Evolutionary conservation across 2,797 vertebrate species (phyloP).

Genomic region (Anableps anableps): DNA sequence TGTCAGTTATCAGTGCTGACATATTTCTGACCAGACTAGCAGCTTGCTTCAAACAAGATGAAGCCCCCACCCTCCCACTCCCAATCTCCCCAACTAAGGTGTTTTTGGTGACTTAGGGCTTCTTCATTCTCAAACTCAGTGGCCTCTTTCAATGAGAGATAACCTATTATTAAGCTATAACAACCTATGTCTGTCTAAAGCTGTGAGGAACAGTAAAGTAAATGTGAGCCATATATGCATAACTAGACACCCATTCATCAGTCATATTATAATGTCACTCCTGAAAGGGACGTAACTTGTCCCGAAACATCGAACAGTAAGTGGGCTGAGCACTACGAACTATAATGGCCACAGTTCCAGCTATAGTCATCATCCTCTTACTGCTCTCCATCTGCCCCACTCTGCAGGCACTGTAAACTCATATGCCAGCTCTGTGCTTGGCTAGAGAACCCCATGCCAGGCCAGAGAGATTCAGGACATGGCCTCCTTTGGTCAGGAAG

Average conservation of each 20-base stretch:
- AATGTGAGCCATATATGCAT: neutral
- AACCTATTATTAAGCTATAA: neutral
- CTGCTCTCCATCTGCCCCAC: constrained; percentile 69
- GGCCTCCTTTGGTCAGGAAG: constrained; percentile 79
- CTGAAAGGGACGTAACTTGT: constrained; percentile 21
- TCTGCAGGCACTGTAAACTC: constrained; percentile 60
- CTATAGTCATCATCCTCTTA: constrained; percentile 66
- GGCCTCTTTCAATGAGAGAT: neutral
- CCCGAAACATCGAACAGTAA: constrained; percentile 34
- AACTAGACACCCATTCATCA: neutral
- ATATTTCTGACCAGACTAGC: neutral
- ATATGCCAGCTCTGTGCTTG: constrained; percentile 63
- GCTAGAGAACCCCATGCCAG: constrained; percentile 56
- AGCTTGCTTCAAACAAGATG: no score
- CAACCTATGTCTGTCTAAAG: no score
- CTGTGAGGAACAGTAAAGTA: neutral
- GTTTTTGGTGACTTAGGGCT: neutral
- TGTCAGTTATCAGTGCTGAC: neutral
- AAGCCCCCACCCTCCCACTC: no score
- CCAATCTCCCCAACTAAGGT: no score
- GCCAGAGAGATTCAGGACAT: constrained; percentile 73
- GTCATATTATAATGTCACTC: neutral
- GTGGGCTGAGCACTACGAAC: constrained; percentile 26
- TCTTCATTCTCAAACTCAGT: neutral
- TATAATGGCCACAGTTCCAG: constrained; percentile 49